phyloP scores from a whole-genome alignment of 2,888 invertebrate species.

The Synergus itoensis region DNA sequence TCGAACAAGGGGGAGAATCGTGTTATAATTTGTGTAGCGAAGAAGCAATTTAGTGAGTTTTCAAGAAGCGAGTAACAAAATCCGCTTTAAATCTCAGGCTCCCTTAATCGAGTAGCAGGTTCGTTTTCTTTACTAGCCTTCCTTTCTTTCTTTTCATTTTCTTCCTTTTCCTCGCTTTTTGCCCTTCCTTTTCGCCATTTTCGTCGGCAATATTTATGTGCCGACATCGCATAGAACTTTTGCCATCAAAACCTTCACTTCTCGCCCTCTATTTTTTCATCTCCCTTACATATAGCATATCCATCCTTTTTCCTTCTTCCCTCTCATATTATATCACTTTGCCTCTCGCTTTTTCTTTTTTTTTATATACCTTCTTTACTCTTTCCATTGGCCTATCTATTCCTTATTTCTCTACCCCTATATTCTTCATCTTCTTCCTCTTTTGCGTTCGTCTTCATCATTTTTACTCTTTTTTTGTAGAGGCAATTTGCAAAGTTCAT shows the following conservation, averaged over 20 bases:
- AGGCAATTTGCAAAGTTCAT: not conserved
- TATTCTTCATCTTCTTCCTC: not conserved
- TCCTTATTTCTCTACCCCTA: not conserved
- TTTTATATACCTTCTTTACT: not conserved
- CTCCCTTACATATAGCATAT: conserved; percentile 3
- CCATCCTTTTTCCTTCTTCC: not conserved
- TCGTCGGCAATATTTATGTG: conserved; percentile 40
- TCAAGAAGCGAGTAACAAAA: conserved; percentile 32
- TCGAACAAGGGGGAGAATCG: conserved; percentile 5
- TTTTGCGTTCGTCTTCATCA: not conserved
- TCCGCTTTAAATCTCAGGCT: conserved; percentile 40
- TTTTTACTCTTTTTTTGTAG: not conserved
- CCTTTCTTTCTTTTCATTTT: not conserved
- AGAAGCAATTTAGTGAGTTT: conserved; percentile 32
- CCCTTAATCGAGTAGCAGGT: conserved; percentile 42
- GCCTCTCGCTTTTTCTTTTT: not conserved
- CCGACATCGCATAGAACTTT: conserved; percentile 36
- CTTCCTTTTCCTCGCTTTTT: conserved; percentile 3
- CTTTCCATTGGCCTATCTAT: not conserved
- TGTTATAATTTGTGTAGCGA: conserved; percentile 40
- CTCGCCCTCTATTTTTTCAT: conserved; percentile 32
- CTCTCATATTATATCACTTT: conserved; percentile 7
- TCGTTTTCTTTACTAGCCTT: conserved; percentile 38
- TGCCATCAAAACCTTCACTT: conserved; percentile 51
- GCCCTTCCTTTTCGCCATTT: conserved; percentile 20